Evolutionary conservation across 2,113 vertebrate species (phyloP).

Genomic region (Tupaia tana): DNA sequence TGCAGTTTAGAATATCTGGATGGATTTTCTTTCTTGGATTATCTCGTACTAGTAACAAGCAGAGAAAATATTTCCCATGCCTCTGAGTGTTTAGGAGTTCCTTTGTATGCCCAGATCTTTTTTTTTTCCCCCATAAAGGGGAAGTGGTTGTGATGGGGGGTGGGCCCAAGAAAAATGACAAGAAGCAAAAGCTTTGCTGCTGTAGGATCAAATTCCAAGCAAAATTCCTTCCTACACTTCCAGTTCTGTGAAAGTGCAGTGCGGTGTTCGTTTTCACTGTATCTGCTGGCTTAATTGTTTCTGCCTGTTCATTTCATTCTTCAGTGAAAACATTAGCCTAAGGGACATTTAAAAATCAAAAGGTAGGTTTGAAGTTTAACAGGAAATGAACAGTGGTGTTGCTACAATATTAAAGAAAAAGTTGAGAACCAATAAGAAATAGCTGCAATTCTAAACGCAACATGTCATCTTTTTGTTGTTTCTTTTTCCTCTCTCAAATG

Average conservation of each 20-base stretch:
- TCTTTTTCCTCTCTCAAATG: constrained; percentile 51
- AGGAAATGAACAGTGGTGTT: constrained; percentile 88
- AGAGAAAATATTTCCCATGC: constrained; percentile 81
- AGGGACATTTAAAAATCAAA: constrained; percentile 87
- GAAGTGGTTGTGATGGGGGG: constrained; percentile 49
- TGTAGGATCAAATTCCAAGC: constrained; percentile 81
- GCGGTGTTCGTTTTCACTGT: constrained; percentile 86
- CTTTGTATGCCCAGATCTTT: constrained; percentile 80
- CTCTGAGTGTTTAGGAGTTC: constrained; percentile 84
- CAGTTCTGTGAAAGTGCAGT: constrained; percentile 71
- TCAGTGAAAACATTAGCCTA: constrained; percentile 86
- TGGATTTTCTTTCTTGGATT: constrained; percentile 72
- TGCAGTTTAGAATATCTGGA: constrained; percentile 78
- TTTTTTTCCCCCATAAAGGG: constrained; percentile 73
- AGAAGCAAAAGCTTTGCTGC: constrained; percentile 38
- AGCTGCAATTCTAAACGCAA: not conserved
- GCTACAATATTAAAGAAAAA: constrained; percentile 81
- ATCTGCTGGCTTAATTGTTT: constrained; percentile 90
- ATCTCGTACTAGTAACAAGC: constrained; percentile 83
- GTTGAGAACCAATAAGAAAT: constrained; percentile 77
- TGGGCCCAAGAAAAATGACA: constrained; percentile 75
- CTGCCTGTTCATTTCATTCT: constrained; percentile 88
- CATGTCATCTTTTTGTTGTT: not conserved
- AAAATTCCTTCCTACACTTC: constrained; percentile 59
- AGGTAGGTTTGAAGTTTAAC: constrained; percentile 84